phyloP scores from a whole-genome alignment of 2,888 invertebrate species.

The Eilema sororculum region DNA sequence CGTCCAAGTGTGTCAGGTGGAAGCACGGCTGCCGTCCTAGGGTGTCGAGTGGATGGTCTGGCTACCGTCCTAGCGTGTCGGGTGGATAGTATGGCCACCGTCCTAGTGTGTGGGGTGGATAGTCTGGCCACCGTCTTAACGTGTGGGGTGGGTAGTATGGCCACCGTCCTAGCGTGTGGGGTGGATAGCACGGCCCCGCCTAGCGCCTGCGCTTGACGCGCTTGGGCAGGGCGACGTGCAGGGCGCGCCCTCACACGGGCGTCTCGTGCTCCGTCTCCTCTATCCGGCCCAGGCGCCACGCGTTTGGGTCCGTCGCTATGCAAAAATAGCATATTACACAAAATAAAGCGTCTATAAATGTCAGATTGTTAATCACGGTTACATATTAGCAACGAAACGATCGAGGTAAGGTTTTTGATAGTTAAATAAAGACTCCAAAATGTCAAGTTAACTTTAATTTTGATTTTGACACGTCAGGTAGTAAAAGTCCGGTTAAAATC shows the following conservation, averaged over 20 bases:
- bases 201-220: slow-evolving; percentile 57
- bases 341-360: neutral
- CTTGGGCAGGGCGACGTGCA: slow-evolving; percentile 71
- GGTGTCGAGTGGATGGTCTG: neutral
- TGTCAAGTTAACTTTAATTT: neutral
- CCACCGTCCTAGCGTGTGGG: neutral
- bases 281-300: slow-evolving; percentile 93
- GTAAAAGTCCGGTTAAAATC: neutral
- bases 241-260: slow-evolving; percentile 89
- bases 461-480: neutral
- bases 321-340: neutral
- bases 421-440: neutral
- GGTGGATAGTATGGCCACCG: neutral
- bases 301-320: slow-evolving; percentile 91
- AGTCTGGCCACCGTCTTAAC: too few relatives aligned
- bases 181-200: slow-evolving; percentile 4
- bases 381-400: slow-evolving; percentile 13
- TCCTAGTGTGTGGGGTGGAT: slow-evolving; percentile 24
- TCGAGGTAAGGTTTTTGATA: neutral
- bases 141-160: too few relatives aligned
- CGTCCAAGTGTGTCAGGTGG: slow-evolving; percentile 26
- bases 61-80: slow-evolving; percentile 28
- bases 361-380: neutral
- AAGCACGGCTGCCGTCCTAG: too few relatives aligned
- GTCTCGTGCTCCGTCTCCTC: slow-evolving; percentile 94